Conservation (phyloP, 2,113 vertebrate species). For the Lucifuga dentata region DNA sequence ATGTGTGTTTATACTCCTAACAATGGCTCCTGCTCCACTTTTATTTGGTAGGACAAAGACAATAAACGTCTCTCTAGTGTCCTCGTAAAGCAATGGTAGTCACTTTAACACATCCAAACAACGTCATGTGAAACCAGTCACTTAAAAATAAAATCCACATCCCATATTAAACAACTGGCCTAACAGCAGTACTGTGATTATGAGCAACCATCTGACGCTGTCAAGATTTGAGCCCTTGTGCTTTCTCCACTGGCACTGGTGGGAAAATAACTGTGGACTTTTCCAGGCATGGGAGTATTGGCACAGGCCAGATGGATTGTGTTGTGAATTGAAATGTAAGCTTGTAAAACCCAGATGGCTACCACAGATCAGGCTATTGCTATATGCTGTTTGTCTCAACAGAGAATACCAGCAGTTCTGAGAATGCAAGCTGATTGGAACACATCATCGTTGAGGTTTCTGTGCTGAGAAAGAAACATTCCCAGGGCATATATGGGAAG, state of each 20-base stretch:
- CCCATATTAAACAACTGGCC: slow-evolving; percentile 19
- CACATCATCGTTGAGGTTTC: slow-evolving; percentile 54
- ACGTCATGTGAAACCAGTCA: slow-evolving; percentile 26
- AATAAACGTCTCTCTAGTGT: slow-evolving; percentile 13
- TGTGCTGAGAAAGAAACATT: slow-evolving; percentile 66
- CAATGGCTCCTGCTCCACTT: slow-evolving; percentile 18
- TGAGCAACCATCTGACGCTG: neutral
- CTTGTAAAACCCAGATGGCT: slow-evolving; percentile 58
- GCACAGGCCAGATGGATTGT: slow-evolving; percentile 35
- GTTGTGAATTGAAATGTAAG: slow-evolving; percentile 47
- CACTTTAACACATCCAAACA: slow-evolving; percentile 31
- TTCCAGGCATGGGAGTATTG: slow-evolving; percentile 42
- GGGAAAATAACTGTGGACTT: slow-evolving; percentile 10
- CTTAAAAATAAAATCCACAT: slow-evolving; percentile 14
- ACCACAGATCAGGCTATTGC: slow-evolving; percentile 18
- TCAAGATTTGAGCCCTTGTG: slow-evolving; percentile 1
- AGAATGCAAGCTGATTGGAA: slow-evolving; percentile 49
- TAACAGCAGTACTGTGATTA: slow-evolving; percentile 7
- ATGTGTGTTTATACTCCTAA: neutral
- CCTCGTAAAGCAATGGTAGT: neutral
- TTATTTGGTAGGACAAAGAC: slow-evolving; percentile 35
- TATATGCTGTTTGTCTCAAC: slow-evolving; percentile 29
- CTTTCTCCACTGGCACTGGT: slow-evolving; percentile 13
- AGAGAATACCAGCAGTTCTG: slow-evolving; percentile 46
- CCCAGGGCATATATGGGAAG: slow-evolving; percentile 46